Conservation (phyloP, 2,113 vertebrate genomes). For the Austrofundulus limnaeus region DNA sequence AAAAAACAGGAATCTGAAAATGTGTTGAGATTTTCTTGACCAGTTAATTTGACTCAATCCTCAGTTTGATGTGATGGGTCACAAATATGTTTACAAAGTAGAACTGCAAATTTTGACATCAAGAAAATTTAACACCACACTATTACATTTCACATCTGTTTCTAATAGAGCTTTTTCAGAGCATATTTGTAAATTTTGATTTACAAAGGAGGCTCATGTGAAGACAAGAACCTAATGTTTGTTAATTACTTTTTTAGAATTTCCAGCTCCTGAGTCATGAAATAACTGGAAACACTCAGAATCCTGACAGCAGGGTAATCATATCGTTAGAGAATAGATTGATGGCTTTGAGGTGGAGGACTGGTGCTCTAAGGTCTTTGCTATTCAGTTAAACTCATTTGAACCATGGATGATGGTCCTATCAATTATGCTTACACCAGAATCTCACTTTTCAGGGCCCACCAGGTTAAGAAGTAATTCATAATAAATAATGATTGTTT, state of each 20-base stretch:
- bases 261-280: slow-evolving; percentile 39
- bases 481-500: slow-evolving; percentile 7
- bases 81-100: no score
- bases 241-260: slow-evolving; percentile 39
- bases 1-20: no score
- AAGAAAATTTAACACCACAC: no score
- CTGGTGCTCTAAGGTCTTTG: slow-evolving; percentile 35
- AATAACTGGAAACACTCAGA: slow-evolving; percentile 15
- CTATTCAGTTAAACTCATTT: slow-evolving; percentile 59
- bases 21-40: no score
- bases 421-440: slow-evolving; percentile 50
- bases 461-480: slow-evolving; percentile 2
- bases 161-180: background rate
- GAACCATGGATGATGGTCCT: slow-evolving; percentile 45
- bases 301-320: slow-evolving; percentile 47
- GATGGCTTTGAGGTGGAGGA: slow-evolving; percentile 45
- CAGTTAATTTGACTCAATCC: no score
- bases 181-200: slow-evolving; percentile 17
- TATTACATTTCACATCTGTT: no score
- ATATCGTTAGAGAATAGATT: slow-evolving; percentile 47
- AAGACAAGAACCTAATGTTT: slow-evolving; percentile 22
- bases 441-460: slow-evolving; percentile 16
- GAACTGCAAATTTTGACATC: no score
- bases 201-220: slow-evolving; percentile 7
- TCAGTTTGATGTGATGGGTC: no score